Percentiles rank a stretch among this genome's conserved stretches.
These are phyloP conservation scores for Sinohyriopsis cumingii DNA, from an alignment of 2,888 invertebrate species.

Conservation along the genomic window DNA sequence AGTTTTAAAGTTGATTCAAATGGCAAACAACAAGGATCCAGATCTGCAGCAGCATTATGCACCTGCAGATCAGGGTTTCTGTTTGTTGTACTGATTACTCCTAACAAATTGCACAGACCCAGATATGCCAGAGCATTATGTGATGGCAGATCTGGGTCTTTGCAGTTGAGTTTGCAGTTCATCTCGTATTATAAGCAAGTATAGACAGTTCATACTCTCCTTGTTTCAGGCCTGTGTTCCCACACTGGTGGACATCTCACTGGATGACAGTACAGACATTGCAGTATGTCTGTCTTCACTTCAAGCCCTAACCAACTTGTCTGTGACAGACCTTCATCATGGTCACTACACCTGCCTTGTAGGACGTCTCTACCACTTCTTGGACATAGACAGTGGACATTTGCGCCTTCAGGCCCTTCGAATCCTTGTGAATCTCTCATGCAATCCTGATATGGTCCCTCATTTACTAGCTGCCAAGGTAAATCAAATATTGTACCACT, in stretches of 20 bases:
- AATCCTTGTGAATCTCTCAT: slow-evolving; percentile 77
- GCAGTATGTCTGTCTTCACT: slow-evolving; percentile 73
- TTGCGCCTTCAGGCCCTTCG: slow-evolving; percentile 75
- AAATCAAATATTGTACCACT: slow-evolving; percentile 22
- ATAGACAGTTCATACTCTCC: too few species aligned
- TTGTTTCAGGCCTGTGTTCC: slow-evolving; percentile 70
- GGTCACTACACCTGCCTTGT: slow-evolving; percentile 73
- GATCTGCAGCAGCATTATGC: too few species aligned
- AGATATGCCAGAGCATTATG: too few species aligned
- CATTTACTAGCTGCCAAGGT: slow-evolving; percentile 77
- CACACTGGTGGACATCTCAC: slow-evolving; percentile 72
- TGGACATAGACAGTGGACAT: slow-evolving; percentile 71
- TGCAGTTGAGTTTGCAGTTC: too few species aligned
- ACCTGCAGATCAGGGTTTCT: too few species aligned
- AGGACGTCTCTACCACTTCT: slow-evolving; percentile 73
- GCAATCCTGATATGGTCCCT: slow-evolving; percentile 77
- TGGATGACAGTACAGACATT: slow-evolving; percentile 70
- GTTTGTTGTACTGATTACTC: too few species aligned
- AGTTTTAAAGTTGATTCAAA: too few species aligned
- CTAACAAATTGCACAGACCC: too few species aligned
- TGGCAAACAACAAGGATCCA: too few species aligned
- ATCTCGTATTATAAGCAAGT: too few species aligned
- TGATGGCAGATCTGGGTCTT: too few species aligned
- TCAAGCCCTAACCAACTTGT: slow-evolving; percentile 76
- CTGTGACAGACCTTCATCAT: slow-evolving; percentile 74